These are phyloP conservation scores for Salticus scenicus DNA, from an alignment of 2,888 invertebrate genomes.

Conservation along the genomic window DNA sequence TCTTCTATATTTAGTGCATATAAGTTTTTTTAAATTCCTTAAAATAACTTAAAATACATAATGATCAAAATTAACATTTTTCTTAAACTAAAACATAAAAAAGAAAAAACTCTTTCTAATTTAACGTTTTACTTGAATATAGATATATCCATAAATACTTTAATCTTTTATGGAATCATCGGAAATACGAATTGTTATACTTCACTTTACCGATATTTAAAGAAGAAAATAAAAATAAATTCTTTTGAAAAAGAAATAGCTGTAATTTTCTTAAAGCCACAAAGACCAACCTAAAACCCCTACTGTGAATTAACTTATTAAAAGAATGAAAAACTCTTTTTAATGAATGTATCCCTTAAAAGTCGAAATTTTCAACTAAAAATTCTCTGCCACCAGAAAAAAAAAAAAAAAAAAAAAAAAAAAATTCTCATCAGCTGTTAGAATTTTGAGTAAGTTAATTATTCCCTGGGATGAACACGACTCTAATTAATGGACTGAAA, in stretches of 20 bases:
- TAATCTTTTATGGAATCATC: no score
- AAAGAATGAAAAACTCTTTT: background rate
- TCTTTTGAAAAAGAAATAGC: background rate
- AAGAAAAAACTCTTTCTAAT: no score
- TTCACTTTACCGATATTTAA: no score
- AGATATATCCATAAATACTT: no score
- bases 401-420: conserved; percentile 12
- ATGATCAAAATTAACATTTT: no score
- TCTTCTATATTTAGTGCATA: no score
- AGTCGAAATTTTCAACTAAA: background rate
- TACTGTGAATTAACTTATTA: conserved; percentile 6
- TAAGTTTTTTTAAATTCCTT: no score
- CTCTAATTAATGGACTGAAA: conserved; percentile 46
- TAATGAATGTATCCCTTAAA: conserved; percentile 4
- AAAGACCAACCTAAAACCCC: background rate
- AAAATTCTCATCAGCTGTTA: conserved; percentile 27
- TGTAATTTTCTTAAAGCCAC: background rate
- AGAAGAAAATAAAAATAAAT: no score
- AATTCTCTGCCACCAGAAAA: background rate
- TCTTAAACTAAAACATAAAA: no score
- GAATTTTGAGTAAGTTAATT: conserved; percentile 49
- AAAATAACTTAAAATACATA: no score
- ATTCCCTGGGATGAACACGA: conserved; percentile 32
- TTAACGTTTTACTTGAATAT: no score
- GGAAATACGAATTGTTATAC: no score